Evolutionary conservation across 2,888 invertebrate genomes (phyloP), one percentile per base, ranked within the genome.

Genomic region (Carcina quercana): DNA sequence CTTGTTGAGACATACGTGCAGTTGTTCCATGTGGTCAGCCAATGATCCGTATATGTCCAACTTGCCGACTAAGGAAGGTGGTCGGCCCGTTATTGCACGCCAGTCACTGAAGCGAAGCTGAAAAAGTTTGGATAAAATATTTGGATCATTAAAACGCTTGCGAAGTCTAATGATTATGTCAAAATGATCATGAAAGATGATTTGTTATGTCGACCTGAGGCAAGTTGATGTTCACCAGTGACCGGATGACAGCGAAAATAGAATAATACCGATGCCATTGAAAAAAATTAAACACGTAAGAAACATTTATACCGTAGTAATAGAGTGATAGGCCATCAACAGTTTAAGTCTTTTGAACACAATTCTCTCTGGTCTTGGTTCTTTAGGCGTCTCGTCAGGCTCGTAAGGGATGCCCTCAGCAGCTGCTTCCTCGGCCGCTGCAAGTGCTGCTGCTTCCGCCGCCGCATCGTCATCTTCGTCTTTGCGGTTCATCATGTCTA

Each of bases 1-100:
- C 44, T 83, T 83, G 34, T 65, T 62, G 6, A 83, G 56, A 30
- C 74, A 80, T 13, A 82, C 65, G 5, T 65, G 53, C 20, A 84
- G 47, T 31, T 83, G 79, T 34, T 82, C 83, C 48, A 78, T 55
- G 36, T 83, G 83, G 10, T 70, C 70, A 1, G 54, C 35, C 13
- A 79, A 30, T 0, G 80, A 59, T 0, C 65, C 70, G 28, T 53
- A 59, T 0, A 67, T 17, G 35, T 85, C 69, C 38, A 85, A 51
- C 20, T 65, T 73, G 24, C 82, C 76, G n/a, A 85, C 59, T 24
- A 86, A 62, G 1, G 76, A 73, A 1, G 83, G 82, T 0, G 86
- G 85, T 4, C 68, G 64, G 1, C 75, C 83, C 3, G 49, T 59
- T 11, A 74, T 34, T 1, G 70, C 66, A 1, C 60, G 62, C 83